These are phyloP conservation scores for Limosa lapponica DNA, from an alignment of 2,797 vertebrate genomes.

Conservation along the genomic window DNA sequence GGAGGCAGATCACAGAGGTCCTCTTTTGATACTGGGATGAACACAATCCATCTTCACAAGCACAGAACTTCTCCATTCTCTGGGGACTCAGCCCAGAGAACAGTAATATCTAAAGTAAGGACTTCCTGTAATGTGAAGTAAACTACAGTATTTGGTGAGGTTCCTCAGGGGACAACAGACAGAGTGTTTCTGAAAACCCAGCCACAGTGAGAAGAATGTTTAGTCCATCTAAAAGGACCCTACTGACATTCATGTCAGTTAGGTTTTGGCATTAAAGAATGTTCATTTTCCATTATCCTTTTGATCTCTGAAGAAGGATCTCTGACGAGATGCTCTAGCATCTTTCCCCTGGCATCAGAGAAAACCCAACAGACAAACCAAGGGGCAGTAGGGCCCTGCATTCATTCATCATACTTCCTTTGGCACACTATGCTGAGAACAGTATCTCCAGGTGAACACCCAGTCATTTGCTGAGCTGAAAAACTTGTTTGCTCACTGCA, in stretches of 20 bases:
- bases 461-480: constrained; percentile 41
- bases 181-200: not conserved
- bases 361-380: not conserved
- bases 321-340: not conserved
- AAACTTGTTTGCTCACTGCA: constrained; percentile 31
- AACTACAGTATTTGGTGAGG: not conserved
- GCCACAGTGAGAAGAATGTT: not conserved
- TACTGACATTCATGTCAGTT: not conserved
- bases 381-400: not conserved
- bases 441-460: not conserved
- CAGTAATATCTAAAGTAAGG: not conserved
- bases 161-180: not conserved
- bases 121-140: not conserved
- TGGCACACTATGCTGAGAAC: not conserved
- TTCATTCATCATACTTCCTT: not conserved
- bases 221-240: not conserved
- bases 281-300: not conserved
- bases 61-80: not conserved
- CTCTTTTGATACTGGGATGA: not conserved
- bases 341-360: not conserved
- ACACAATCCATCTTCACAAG: not conserved
- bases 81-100: not conserved
- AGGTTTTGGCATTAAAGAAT: not conserved
- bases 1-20: not conserved
- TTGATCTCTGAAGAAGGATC: not conserved